Conservation (phyloP, 2,888 invertebrate species). For the Arenicola marina region DNA sequence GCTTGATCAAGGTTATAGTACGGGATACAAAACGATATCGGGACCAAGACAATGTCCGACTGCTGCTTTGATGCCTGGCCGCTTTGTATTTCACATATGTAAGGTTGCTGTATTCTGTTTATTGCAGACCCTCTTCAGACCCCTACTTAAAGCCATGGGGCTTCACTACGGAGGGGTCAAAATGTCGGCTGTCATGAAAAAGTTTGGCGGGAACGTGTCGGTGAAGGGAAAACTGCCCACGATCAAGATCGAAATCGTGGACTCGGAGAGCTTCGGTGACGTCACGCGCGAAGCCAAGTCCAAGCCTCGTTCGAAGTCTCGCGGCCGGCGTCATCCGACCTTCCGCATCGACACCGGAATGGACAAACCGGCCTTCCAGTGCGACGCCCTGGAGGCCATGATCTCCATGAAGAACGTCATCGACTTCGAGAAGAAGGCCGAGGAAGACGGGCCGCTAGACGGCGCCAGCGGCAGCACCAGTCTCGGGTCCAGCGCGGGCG, state of each 20-base stretch:
- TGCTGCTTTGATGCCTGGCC: too few species aligned
- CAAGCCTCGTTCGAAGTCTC: neutral
- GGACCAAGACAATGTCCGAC: too few species aligned
- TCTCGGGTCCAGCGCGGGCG: neutral
- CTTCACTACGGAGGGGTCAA: constrained; percentile 71
- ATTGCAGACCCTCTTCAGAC: constrained; percentile 67
- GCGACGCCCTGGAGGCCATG: constrained; percentile 87
- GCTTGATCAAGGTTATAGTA: too few species aligned
- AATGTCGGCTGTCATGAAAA: constrained; percentile 73
- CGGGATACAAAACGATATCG: too few species aligned
- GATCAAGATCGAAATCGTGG: constrained; percentile 91
- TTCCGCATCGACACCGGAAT: constrained; percentile 67
- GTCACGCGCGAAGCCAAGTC: neutral
- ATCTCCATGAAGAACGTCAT: constrained; percentile 87
- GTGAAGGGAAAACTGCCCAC: constrained; percentile 77
- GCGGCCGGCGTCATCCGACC: constrained; percentile 10
- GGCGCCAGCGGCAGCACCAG: constrained; percentile 1
- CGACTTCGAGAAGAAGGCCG: constrained; percentile 68
- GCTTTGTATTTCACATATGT: too few species aligned
- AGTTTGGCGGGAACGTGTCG: constrained; percentile 78
- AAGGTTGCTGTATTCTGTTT: too few species aligned
- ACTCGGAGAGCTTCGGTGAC: too few species aligned
- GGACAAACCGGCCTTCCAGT: constrained; percentile 87
- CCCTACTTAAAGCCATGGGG: constrained; percentile 84
- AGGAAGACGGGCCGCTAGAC: constrained; percentile 4